Evolutionary conservation across 1,140 invertebrate genomes (phyloP), one percentile per base, ranked within the genome.

Genomic region (Tetraneura akinire): DNA sequence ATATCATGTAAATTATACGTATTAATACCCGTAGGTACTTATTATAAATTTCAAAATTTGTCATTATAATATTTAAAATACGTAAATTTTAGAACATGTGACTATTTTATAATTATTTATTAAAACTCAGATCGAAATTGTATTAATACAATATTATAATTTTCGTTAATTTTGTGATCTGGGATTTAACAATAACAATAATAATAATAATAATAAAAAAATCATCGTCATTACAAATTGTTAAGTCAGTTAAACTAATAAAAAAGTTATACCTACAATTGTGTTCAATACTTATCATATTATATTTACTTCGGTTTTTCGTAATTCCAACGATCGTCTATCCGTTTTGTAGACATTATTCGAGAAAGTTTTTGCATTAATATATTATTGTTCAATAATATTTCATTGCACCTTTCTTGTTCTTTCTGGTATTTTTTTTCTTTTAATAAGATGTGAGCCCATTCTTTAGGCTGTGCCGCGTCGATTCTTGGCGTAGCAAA

Each of bases 391-490:
- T 90, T 88, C 42, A 84, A 83, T 81, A 87, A 85, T 42, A 90
- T 88, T 83, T 87, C 86, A 57, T 84, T 81, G 68, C 84, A 85
- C 18, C 89, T 84, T 83, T 90, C 89, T 6, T 83, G 82, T 84
- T 90, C 89, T n/a, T 86, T 86, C 83, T 89, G 89, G 23, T 86
- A 83, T 83, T 88, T 88, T 84, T 90, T 90, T 42, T 88, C 83
- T 84, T 90, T 90, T 26, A 86, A 82, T 1, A 84, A 83, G 0
- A 90, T 88, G 83, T 90, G 89, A 45, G 86, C 85, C 26, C 88
- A 84, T 45, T 84, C 80, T 0, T 86, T 81, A 18, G 89, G 89
- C 4, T 87, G 83, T 0, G 84, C 81, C 21, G 85, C 86, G 83
- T 90, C 89, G n/a, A 90, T 88, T 3, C 86, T 88, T 0, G 89